These are phyloP conservation scores for Creontiades dilutus DNA, from an alignment of 2,888 invertebrate species.

Conservation along the genomic window DNA sequence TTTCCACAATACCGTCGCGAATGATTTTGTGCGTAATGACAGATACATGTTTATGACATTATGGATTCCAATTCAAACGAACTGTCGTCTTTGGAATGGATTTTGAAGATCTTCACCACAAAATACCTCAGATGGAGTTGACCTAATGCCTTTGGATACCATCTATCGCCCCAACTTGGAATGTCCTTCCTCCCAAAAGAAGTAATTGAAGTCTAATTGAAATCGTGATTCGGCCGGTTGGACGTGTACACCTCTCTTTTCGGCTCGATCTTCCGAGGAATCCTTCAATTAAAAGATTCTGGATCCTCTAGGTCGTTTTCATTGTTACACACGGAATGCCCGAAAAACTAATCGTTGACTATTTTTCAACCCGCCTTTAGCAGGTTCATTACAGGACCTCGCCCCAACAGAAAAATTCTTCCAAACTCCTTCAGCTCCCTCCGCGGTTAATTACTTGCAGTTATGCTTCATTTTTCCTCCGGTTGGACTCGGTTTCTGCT, in stretches of 20 bases:
- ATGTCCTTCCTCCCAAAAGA: constrained; percentile 61
- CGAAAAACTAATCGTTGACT: constrained; percentile 61
- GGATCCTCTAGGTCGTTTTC: constrained; percentile 45
- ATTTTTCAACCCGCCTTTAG: constrained; percentile 51
- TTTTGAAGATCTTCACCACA: neutral
- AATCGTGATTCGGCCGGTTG: constrained; percentile 64
- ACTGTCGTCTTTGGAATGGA: too few species aligned
- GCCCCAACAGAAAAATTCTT: constrained; percentile 2
- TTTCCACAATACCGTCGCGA: too few species aligned
- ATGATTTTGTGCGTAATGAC: too few species aligned
- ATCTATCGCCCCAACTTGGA: constrained; percentile 33
- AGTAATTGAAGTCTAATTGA: constrained; percentile 70
- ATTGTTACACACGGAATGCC: constrained; percentile 53
- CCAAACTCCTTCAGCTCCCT: neutral
- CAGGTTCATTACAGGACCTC: constrained; percentile 60
- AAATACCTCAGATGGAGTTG: neutral
- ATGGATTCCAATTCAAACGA: too few species aligned
- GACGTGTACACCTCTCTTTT: constrained; percentile 64
- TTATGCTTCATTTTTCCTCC: constrained; percentile 32
- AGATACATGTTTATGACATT: too few species aligned
- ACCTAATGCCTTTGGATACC: constrained; percentile 17
- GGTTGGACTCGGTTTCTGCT: constrained; percentile 27
- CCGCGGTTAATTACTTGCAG: constrained; percentile 22
- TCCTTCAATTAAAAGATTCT: constrained; percentile 67
- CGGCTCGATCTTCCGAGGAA: constrained; percentile 12